Conservation (phyloP, 2,797 vertebrate genomes). For the Mormyrops boulengeri region DNA sequence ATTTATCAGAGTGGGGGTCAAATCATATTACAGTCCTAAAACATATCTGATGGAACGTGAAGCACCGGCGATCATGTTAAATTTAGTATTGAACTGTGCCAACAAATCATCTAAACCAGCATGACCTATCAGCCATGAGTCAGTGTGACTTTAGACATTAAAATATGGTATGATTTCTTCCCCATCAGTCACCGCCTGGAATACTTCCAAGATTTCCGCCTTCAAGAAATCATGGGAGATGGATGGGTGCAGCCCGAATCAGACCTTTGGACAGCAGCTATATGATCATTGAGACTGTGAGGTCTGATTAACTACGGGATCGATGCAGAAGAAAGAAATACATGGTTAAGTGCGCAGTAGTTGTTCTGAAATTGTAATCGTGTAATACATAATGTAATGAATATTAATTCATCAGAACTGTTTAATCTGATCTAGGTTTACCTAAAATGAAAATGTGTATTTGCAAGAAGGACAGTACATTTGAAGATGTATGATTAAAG, state of each 20-base stretch:
- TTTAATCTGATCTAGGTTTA: background rate
- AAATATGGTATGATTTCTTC: constrained; percentile 16
- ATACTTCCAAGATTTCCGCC: constrained; percentile 63
- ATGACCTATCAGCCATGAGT: background rate
- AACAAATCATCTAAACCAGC: background rate
- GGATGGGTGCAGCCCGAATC: constrained; percentile 62
- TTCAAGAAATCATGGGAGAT: constrained; percentile 68
- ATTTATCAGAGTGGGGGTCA: background rate
- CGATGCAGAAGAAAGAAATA: background rate
- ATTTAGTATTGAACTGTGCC: background rate
- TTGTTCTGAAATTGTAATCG: background rate
- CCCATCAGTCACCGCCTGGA: constrained; percentile 52
- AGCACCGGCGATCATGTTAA: background rate
- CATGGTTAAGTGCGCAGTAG: background rate
- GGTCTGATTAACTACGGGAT: background rate
- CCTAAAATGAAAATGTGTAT: background rate
- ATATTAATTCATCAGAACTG: background rate
- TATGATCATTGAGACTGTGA: constrained; percentile 31
- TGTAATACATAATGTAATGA: background rate
- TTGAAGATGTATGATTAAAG: background rate
- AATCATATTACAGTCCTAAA: background rate
- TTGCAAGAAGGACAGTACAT: background rate
- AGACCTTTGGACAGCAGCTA: constrained; percentile 54
- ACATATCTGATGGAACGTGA: background rate
- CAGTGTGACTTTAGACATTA: background rate